Conservation (phyloP, 2,113 vertebrate genomes). For the Heterotilapia buettikoferi region DNA sequence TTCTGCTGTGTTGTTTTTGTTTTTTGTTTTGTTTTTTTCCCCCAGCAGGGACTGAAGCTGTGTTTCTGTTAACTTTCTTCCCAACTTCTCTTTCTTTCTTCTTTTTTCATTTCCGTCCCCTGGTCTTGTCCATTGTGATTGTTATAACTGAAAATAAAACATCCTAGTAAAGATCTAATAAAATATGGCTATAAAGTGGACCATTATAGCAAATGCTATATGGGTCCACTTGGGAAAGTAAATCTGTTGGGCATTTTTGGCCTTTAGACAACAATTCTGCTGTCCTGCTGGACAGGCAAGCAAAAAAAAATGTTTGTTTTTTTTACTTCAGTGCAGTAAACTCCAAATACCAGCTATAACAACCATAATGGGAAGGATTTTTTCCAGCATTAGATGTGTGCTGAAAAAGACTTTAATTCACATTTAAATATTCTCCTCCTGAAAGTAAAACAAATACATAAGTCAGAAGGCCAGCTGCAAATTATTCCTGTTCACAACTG, state of each 20-base stretch:
- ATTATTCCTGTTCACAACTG: background rate
- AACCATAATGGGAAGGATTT: background rate
- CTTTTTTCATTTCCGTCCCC: background rate
- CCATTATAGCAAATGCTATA: background rate
- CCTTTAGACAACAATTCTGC: background rate
- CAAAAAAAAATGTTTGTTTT: background rate
- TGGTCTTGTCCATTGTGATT: background rate
- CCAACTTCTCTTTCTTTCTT: background rate
- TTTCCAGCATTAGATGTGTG: background rate
- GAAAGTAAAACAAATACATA: background rate
- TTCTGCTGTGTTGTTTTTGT: background rate
- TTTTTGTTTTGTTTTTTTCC: rapidly evolving
- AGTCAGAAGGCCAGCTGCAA: background rate
- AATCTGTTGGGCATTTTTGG: background rate
- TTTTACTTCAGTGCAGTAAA: background rate
- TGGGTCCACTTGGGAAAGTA: background rate
- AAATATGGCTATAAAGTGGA: background rate
- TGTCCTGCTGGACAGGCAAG: background rate
- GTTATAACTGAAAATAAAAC: background rate
- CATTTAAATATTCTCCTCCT: background rate
- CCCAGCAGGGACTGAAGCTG: background rate
- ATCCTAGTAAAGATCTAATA: background rate
- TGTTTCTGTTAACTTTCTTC: background rate
- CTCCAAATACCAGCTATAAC: background rate
- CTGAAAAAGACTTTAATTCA: background rate